A percentile compares a stretch with the other conserved stretches of the same genome.
These are phyloP conservation scores for Reticulitermes speratus DNA, from an alignment of 1,140 invertebrate species.

Conservation along the genomic window DNA sequence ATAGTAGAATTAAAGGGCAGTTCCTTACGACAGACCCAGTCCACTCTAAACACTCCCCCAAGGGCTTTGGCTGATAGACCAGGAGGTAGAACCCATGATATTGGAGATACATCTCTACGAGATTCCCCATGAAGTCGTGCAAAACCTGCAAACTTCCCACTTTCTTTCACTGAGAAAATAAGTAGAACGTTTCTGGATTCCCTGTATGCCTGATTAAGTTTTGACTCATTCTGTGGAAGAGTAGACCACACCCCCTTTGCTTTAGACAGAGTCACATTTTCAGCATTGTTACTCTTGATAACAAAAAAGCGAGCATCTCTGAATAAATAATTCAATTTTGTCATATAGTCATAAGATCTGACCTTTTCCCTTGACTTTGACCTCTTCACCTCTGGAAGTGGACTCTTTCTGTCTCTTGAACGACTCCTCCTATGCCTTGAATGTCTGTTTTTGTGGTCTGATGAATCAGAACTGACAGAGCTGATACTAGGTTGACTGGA, in stretches of 20 bases:
- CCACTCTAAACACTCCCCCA: constrained; percentile 92
- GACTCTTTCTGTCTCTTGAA: constrained; percentile 51
- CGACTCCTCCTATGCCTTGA: constrained; percentile 53
- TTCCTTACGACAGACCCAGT: constrained; percentile 96
- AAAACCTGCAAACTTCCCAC: constrained; percentile 91
- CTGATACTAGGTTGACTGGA: constrained; percentile 71
- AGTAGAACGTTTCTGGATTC: constrained; percentile 92
- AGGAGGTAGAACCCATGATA: constrained; percentile 95
- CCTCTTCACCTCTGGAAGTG: constrained; percentile 50
- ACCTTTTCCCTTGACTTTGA: constrained; percentile 56
- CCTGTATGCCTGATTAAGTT: constrained; percentile 90
- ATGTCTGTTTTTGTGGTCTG: constrained; percentile 53
- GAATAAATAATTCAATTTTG: constrained; percentile 92
- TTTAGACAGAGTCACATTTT: constrained; percentile 94
- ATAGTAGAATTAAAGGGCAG: constrained; percentile 88
- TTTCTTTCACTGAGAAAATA: constrained; percentile 97
- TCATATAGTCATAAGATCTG: constrained; percentile 81
- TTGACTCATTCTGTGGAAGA: constrained; percentile 93
- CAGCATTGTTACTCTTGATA: constrained; percentile 97
- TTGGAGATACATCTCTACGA: constrained; percentile 80
- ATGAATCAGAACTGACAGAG: constrained; percentile 65
- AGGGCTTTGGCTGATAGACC: constrained; percentile 89
- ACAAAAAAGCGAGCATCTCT: constrained; percentile 94
- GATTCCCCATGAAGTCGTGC: constrained; percentile 86
- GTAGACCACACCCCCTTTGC: constrained; percentile 97